Evolutionary conservation across 2,113 vertebrate species (phyloP).

Genomic region (Microcebus ravelobensis): DNA sequence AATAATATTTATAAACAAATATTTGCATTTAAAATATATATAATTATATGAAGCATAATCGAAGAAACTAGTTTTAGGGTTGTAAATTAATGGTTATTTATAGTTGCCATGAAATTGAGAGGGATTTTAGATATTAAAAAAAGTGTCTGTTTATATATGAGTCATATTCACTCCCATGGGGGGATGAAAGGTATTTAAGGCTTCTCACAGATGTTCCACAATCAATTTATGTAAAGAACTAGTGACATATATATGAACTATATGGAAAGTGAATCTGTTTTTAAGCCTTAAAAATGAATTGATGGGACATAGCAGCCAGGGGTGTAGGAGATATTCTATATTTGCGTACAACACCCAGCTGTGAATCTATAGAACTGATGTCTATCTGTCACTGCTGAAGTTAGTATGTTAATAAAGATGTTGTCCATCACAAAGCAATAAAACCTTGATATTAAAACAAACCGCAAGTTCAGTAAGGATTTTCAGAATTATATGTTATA

Average conservation of each 20-base stretch:
- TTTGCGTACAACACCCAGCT: slow-evolving; percentile 36
- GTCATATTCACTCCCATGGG: slow-evolving; percentile 68
- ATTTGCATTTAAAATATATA: slow-evolving; percentile 83
- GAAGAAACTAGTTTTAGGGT: slow-evolving; percentile 81
- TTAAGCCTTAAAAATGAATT: slow-evolving; percentile 48
- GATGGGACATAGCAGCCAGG: not conserved
- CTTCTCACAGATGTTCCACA: slow-evolving; percentile 74
- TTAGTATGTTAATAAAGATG: not conserved
- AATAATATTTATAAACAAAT: slow-evolving; percentile 83
- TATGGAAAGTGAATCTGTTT: slow-evolving; percentile 22
- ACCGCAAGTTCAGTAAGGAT: not conserved
- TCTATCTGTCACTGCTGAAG: not conserved
- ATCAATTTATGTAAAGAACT: slow-evolving; percentile 61
- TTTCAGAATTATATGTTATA: not conserved
- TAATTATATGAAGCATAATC: slow-evolving; percentile 81
- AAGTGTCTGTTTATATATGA: slow-evolving; percentile 75
- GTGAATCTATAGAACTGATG: too few relatives aligned
- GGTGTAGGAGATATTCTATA: not conserved
- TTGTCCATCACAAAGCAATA: not conserved
- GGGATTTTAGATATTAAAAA: slow-evolving; percentile 75
- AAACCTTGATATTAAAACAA: not conserved
- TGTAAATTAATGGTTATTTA: slow-evolving; percentile 79
- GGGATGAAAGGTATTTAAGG: slow-evolving; percentile 75
- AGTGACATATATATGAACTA: slow-evolving; percentile 50
- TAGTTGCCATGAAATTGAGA: slow-evolving; percentile 71